A percentile compares a stretch with the other conserved stretches of the same genome.
Conservation (phyloP, 2,797 vertebrate genomes). For the Lepus oiostolus region DNA sequence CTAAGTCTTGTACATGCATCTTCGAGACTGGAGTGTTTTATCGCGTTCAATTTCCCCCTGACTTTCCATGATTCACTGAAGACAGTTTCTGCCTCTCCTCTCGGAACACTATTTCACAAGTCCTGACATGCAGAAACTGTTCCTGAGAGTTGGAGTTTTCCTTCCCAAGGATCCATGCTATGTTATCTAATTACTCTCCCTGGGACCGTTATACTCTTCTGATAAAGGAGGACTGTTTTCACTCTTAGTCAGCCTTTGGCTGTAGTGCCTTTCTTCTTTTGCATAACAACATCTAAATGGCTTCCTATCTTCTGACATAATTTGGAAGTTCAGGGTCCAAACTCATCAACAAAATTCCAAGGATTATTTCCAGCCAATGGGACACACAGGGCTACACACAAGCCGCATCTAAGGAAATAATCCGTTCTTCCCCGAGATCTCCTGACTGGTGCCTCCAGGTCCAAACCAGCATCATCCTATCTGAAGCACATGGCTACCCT, state of each 20-base stretch:
- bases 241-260: conserved; percentile 66
- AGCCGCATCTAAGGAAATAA: conserved; percentile 37
- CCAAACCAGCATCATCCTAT: conserved; percentile 37
- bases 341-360: conserved; percentile 42
- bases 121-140: conserved; percentile 72
- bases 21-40: conserved; percentile 68
- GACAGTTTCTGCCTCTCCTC: conserved; percentile 75
- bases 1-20: conserved; percentile 51
- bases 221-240: conserved; percentile 60
- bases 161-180: conserved; percentile 74
- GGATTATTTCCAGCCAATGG: conserved; percentile 8
- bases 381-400: neutral
- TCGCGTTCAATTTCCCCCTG: conserved; percentile 73
- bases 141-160: conserved; percentile 70
- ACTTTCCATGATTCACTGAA: conserved; percentile 75
- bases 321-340: conserved; percentile 62
- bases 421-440: conserved; percentile 46
- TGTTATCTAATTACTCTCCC: conserved; percentile 77
- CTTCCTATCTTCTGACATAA: conserved; percentile 53
- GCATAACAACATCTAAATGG: conserved; percentile 59
- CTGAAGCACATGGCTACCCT: conserved; percentile 45
- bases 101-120: conserved; percentile 76
- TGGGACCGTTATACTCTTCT: conserved; percentile 74
- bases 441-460: neutral
- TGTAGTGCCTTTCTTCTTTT: conserved; percentile 64